Evolutionary conservation across 1,140 invertebrate genomes (phyloP), one percentile per base, ranked within the genome.

Genomic region (Drosophila sucinea): DNA sequence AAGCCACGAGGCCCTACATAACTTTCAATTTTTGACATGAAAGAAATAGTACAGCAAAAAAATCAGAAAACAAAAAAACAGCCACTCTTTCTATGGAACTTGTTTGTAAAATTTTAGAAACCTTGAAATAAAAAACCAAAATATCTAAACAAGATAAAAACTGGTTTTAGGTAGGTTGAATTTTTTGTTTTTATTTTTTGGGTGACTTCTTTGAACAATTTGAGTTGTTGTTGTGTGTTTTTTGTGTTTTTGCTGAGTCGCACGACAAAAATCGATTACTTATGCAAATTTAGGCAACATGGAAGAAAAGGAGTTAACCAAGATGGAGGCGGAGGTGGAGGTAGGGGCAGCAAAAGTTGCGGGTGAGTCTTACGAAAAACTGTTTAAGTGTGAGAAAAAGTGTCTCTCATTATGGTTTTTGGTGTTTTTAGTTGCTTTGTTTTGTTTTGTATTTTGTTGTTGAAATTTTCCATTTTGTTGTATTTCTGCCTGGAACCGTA

Each of bases 181-280:
- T 47, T 17, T 17, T 44, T 44, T 44, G 23, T 25, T 47, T 60
- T 35, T 29, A 29, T 35, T 41, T 61, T 61, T 40, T 61, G 27
- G 35, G 27, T 44, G 23, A 61, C 60, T 61, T 61, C 60, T 61
- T 60, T 27, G 23, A 51, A 27, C 38, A 11, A 10, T 60, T 38
- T 60, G 10, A 41, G 10, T 25, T 17, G 17, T 17, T 17, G 17
- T 60, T 60, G 29, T 30, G 30, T 60, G 38, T 41, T 17, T 51
- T 25, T 17, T 17, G 0, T 25, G 27, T 47, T 47, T 51, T 51
- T 51, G 44, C 44, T 51, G 38, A 61, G 60, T 61, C 60, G 33
- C 60, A 61, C 60, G 60, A 38, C 60, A 61, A 61, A 61, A 61
- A 61, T 61, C 60, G 60, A 61, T 61, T 61, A 61, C 60, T n/a